These are phyloP conservation scores for Rhagophthalmus giganteus DNA, from an alignment of 2,888 invertebrate species.

Conservation along the genomic window DNA sequence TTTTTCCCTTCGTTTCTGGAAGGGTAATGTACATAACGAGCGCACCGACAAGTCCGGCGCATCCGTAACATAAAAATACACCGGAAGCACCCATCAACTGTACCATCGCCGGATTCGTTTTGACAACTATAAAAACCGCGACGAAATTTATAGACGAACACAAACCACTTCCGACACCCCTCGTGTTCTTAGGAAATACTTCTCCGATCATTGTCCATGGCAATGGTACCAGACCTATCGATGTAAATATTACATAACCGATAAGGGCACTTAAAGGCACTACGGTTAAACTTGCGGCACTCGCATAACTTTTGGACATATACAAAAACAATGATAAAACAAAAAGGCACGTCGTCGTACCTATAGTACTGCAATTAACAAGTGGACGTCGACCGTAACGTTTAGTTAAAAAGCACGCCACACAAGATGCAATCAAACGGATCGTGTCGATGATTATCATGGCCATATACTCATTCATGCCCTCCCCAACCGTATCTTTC, in stretches of 20 bases:
- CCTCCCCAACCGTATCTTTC: constrained; percentile 60
- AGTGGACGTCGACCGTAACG: constrained; percentile 65
- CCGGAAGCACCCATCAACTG: constrained; percentile 49
- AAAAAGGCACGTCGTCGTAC: constrained; percentile 64
- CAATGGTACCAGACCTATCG: constrained; percentile 58
- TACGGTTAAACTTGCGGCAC: constrained; percentile 34
- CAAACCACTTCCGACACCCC: constrained; percentile 57
- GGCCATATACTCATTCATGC: constrained; percentile 67
- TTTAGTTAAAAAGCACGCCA: constrained; percentile 66
- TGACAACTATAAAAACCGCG: constrained; percentile 57
- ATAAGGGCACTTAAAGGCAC: constrained; percentile 55
- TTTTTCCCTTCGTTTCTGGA: constrained; percentile 54
- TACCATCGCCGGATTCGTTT: constrained; percentile 48
- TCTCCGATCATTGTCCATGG: constrained; percentile 62
- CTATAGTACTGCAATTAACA: constrained; percentile 66
- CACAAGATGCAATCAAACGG: constrained; percentile 64
- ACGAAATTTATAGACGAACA: constrained; percentile 57
- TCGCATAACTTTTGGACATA: constrained; percentile 33
- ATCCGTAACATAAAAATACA: constrained; percentile 56
- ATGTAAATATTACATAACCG: constrained; percentile 57
- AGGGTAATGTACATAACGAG: constrained; percentile 49
- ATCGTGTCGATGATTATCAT: constrained; percentile 68
- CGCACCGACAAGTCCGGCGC: constrained; percentile 48
- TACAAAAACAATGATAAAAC: constrained; percentile 59
- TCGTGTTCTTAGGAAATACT: constrained; percentile 58